Evolutionary conservation across 2,113 vertebrate genomes (phyloP).

Genomic region (Romanogobio albipinnatus): DNA sequence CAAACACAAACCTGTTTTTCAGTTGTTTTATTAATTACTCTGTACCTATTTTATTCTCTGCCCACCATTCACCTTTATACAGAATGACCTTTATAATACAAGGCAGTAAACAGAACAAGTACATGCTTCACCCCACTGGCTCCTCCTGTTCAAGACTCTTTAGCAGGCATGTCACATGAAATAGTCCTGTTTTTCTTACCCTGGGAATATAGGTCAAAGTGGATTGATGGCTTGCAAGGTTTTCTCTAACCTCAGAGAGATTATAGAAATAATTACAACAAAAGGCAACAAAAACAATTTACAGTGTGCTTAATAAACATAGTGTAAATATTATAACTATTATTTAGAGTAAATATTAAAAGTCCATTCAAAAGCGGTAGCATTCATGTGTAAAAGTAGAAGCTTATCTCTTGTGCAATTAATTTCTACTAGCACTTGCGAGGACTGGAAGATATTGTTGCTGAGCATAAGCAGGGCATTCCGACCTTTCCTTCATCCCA

Average conservation of each 20-base stretch:
- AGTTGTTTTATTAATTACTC: neutral
- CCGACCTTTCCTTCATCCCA: neutral
- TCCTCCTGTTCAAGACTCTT: neutral
- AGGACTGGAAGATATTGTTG: neutral
- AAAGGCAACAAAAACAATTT: neutral
- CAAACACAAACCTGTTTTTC: neutral
- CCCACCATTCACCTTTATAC: conserved; percentile 50
- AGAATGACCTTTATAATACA: conserved; percentile 43
- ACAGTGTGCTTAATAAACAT: neutral
- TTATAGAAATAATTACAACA: neutral
- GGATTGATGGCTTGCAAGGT: neutral
- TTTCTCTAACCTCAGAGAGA: neutral
- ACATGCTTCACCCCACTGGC: neutral
- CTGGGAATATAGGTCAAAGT: conserved; percentile 29
- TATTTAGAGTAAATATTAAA: neutral
- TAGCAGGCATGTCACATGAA: neutral
- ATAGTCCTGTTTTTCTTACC: neutral
- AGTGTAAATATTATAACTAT: no score
- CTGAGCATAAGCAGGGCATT: neutral
- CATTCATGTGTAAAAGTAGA: neutral
- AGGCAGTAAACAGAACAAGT: conserved; percentile 26
- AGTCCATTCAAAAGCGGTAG: neutral
- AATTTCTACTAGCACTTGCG: neutral
- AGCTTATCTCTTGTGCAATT: neutral
- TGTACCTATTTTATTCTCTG: neutral